Base-by-base conservation (phyloP, 2,797 vertebrate species). In the Coilia nasus region DNA sequence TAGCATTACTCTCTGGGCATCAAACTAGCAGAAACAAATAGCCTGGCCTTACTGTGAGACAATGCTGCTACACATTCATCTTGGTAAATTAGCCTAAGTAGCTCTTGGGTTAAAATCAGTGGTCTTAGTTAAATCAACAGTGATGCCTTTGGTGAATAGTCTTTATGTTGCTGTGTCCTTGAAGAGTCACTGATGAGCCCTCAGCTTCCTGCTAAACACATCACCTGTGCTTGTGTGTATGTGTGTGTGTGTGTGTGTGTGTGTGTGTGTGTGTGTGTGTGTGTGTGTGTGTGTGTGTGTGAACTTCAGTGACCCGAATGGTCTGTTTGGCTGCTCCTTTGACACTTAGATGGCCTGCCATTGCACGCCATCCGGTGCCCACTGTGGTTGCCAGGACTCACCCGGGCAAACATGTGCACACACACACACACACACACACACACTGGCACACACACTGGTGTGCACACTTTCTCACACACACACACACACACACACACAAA, bases 171-270 rank as follows among this genome's bases (percentile, higher is more conserved):
- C 3, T 28, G 9, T 64, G 60, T 64, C n/a, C 25, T 25, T 64
- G 60, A 25, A 10, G 60, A 23, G 60, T 9, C 6, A 2, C 60
- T 62, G 60, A 23, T 62, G 60, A 62, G 60, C 6, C 4, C n/a
- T 62, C n/a, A 62, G 5, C n/a, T 9, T 62, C n/a, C 60, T 23
- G 60, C 60, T 62, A 21, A 10, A 6, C 7, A 23, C 60, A 25
- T 62, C 60, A 23, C n/a, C 6, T 10, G 23, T 64, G 35, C 5
- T 41, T 54, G 81, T 54, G 28, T 82, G 35, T 82, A 10, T 14
- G 47, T 54, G 46, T 82, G 81, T 56, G 47, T 82, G 81, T 56
- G 50, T 28, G 10, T 71, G 21, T 71, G 64, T 71, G 64, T 71
- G 64, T 23, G 23, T 71, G 64, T 71, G 23, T 12, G 31, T 71